phyloP scores from a whole-genome alignment of 2,888 invertebrate species.

The Myopa tessellatipennis region DNA sequence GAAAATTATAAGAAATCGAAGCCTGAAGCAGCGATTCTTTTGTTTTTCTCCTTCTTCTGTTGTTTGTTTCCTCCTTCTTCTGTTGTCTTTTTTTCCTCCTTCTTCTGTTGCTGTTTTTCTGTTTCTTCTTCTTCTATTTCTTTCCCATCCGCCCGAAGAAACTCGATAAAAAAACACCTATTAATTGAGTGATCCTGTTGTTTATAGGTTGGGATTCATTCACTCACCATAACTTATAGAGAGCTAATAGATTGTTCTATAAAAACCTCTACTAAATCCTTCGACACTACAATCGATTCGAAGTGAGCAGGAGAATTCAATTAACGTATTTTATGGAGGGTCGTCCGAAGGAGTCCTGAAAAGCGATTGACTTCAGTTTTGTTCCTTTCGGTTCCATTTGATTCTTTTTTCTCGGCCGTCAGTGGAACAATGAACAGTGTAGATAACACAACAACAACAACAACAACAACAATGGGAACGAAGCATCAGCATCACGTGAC shows the following conservation, averaged over 20 bases:
- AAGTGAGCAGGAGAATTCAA: constrained; percentile 34
- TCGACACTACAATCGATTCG: constrained; percentile 10
- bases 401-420: not conserved
- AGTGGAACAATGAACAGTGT: not conserved
- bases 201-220: not conserved
- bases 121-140: not conserved
- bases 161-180: not conserved
- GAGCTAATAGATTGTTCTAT: not conserved
- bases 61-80: too few relatives aligned
- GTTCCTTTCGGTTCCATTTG: not conserved
- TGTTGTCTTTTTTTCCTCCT: too few relatives aligned
- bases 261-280: constrained; percentile 12
- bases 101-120: too few relatives aligned
- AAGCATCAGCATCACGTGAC: constrained; percentile 14
- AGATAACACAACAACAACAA: too few relatives aligned
- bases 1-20: too few relatives aligned
- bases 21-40: too few relatives aligned
- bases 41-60: too few relatives aligned
- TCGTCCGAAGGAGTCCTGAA: not conserved
- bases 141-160: not conserved
- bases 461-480: not conserved
- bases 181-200: constrained; percentile 23
- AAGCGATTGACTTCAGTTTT: not conserved
- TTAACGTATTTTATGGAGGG: constrained; percentile 35
- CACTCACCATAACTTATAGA: not conserved